A percentile compares a stretch with the other conserved stretches of the same genome.
Evolutionary conservation across 2,888 invertebrate genomes (phyloP).

Genomic region (Parochlus steinenii): DNA sequence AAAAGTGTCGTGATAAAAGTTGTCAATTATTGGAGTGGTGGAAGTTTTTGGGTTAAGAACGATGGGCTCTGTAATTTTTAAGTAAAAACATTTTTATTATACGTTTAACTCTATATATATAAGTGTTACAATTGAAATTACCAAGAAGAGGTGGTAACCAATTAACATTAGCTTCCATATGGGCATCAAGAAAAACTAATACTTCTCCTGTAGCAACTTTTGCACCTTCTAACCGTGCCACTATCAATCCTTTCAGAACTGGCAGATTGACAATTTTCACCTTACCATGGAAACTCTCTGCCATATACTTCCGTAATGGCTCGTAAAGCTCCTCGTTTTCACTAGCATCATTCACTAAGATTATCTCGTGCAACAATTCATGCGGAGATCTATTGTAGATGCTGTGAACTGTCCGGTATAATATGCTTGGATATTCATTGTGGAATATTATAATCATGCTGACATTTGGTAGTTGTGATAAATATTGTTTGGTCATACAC

Average conservation of each 20-base stretch:
- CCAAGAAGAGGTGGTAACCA: constrained; percentile 40
- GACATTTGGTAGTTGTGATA: constrained; percentile 1
- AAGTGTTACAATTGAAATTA: not conserved
- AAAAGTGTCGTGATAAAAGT: constrained; percentile 6
- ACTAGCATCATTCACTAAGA: constrained; percentile 34
- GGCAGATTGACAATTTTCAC: constrained; percentile 58
- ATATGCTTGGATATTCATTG: constrained; percentile 4
- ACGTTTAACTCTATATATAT: not conserved
- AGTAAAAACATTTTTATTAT: not conserved
- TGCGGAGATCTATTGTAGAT: constrained; percentile 7
- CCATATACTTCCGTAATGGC: constrained; percentile 29
- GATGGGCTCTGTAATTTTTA: constrained; percentile 1
- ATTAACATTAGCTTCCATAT: constrained; percentile 76
- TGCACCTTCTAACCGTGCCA: constrained; percentile 80
- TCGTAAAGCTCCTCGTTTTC: constrained; percentile 31
- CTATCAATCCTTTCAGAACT: constrained; percentile 71
- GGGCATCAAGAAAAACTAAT: constrained; percentile 82
- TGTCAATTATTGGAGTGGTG: constrained; percentile 10
- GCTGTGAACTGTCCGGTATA: constrained; percentile 5
- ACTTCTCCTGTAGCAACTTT: constrained; percentile 65
- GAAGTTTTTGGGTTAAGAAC: constrained; percentile 4
- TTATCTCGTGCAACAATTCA: constrained; percentile 22
- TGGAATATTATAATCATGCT: constrained; percentile 7
- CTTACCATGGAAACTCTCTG: constrained; percentile 27
- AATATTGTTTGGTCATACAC: constrained; percentile 9